phyloP scores from a whole-genome alignment of 2,797 vertebrate genomes.

The Lophius americanus region DNA sequence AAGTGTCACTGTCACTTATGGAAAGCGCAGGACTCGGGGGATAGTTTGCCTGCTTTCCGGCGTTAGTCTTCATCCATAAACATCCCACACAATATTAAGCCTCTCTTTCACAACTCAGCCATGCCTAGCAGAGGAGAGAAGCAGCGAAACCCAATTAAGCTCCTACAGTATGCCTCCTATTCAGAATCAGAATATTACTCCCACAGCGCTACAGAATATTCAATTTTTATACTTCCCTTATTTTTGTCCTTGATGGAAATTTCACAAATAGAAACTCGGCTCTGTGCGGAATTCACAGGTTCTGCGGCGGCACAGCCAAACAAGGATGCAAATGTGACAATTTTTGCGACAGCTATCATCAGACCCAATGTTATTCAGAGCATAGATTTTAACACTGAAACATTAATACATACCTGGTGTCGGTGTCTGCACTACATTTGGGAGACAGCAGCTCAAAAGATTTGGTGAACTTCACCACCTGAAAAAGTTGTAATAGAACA shows the following conservation, averaged over 20 bases:
- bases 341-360: conserved; percentile 10
- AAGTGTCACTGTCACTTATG: conserved; percentile 48
- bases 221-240: conserved; percentile 25
- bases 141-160: conserved; percentile 66
- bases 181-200: conserved; percentile 62
- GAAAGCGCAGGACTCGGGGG: conserved; percentile 32
- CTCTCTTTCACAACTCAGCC: conserved; percentile 57
- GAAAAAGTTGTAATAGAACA: conserved; percentile 41
- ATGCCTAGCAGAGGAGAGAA: conserved; percentile 50
- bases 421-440: conserved; percentile 95
- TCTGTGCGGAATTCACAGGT: conserved; percentile 18
- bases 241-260: conserved; percentile 41
- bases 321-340: conserved; percentile 19
- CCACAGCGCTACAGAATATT: conserved; percentile 48
- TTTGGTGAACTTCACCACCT: conserved; percentile 99
- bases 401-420: conserved; percentile 87
- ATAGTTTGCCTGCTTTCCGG: conserved; percentile 51
- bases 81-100: conserved; percentile 68
- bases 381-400: neutral
- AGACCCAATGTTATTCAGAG: conserved; percentile 5
- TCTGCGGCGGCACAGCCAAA: conserved; percentile 3
- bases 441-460: conserved; percentile 97
- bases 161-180: conserved; percentile 53
- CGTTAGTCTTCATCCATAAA: conserved; percentile 63
- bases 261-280: conserved; percentile 33